Evolutionary conservation across 2,888 invertebrate genomes (phyloP), one percentile per base, ranked within the genome.

Genomic region (Ferdinandea cuprea): DNA sequence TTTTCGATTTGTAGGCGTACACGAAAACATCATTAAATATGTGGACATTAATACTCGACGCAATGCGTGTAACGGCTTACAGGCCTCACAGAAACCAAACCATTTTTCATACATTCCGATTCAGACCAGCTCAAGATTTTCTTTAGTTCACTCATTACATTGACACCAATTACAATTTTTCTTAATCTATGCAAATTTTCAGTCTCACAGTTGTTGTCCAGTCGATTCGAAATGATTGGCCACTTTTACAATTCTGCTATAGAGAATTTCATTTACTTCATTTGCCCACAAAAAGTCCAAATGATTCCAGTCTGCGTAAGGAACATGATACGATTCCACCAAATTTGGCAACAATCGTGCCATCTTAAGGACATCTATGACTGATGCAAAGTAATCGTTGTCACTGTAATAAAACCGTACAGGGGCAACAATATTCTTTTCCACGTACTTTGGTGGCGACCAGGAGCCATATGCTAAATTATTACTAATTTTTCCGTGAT

Each of bases 231-330:
- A 76, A 1, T 44, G 46, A 50, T 71, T 54, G 11, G 77, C 66
- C 3, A 58, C 35, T 0, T 85, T 86, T 7, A 90, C 87, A 63
- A 90, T 88, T 56, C 86, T 86, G 76, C 93, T 91, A 86, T 93
- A 94, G 3, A 95, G 88, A 66, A 94, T 90, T 46, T 91, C 90
- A 86, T 92, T 93, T 0, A 93, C 93, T 87, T 94, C 92, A 11
- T 92, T 92, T 3, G 93, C 95, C 93, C 93, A 94, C 85, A 94
- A 88, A 87, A 94, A 95, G 88, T 95, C 95, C 85, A 95, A 89
- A 88, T 95, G 95, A 86, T 93, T 94, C 89, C 94, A 95, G 30
- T 90, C 90, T 13, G 87, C 87, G 74, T 92, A 90, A 0, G 92
- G 88, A 1, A 94, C 90, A 35, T 91, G 90, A 87, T 92, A 91